A percentile compares a stretch with the other conserved stretches of the same genome.
These are phyloP conservation scores for Leucophenga montana DNA, from an alignment of 2,888 invertebrate species.

Conservation along the genomic window DNA sequence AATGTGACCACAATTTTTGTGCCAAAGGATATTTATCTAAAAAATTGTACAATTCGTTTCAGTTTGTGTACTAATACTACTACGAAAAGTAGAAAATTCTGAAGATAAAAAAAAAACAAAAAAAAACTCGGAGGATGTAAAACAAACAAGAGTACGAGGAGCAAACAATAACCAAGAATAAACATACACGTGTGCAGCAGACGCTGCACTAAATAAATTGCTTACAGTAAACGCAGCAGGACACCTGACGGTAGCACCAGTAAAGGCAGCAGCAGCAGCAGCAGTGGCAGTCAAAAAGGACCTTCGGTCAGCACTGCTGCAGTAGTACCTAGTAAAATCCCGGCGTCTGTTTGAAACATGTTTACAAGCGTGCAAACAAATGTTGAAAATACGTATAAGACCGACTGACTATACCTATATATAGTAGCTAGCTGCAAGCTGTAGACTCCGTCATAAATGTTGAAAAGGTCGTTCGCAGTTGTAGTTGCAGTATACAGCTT, in stretches of 20 bases:
- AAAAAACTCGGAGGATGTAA: neutral
- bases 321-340: neutral
- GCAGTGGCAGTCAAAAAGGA: neutral
- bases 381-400: neutral
- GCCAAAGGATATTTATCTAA: constrained; percentile 23
- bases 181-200: constrained; percentile 5
- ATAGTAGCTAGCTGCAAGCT: constrained; percentile 19
- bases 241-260: neutral
- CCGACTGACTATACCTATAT: neutral
- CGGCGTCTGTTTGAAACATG: constrained; percentile 28
- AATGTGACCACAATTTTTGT: constrained; percentile 23
- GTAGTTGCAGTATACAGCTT: too few species aligned
- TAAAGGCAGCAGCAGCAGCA: too few species aligned
- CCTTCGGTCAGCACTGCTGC: neutral
- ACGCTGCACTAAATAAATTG: constrained; percentile 40
- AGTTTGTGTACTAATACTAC: too few species aligned
- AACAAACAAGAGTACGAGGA: constrained; percentile 6
- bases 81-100: too few species aligned
- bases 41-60: too few species aligned
- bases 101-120: neutral
- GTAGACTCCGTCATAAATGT: constrained; percentile 5
- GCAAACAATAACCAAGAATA: constrained; percentile 15
- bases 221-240: constrained; percentile 23
- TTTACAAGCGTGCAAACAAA: constrained; percentile 30
- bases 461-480: neutral